These are phyloP conservation scores for Deroplatys truncata DNA, from an alignment of 2,888 invertebrate species.

Conservation along the genomic window DNA sequence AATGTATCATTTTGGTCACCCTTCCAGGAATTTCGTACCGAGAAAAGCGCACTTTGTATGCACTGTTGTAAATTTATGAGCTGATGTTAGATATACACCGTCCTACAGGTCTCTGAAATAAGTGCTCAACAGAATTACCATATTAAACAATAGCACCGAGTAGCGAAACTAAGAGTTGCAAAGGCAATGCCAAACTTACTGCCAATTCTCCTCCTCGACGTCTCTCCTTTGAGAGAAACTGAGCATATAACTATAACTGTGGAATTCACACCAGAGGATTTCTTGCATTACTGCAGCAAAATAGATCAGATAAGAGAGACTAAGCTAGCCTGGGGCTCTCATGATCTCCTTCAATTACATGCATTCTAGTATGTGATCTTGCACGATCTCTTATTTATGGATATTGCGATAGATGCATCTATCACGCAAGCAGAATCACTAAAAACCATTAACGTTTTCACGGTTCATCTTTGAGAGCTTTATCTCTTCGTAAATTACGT, in stretches of 20 bases:
- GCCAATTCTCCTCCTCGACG: not conserved
- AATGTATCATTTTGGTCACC: not conserved
- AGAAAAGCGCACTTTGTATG: not conserved
- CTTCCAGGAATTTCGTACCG: not conserved
- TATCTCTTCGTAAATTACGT: too few species aligned
- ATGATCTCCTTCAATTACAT: not conserved
- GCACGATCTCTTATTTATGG: not conserved
- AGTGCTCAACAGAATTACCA: not conserved
- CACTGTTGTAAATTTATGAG: not conserved
- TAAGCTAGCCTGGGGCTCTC: not conserved
- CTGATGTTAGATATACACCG: not conserved
- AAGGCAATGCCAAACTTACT: not conserved
- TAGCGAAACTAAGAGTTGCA: not conserved
- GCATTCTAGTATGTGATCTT: not conserved
- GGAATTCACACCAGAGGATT: not conserved
- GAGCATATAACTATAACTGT: not conserved
- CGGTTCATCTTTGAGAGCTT: not conserved
- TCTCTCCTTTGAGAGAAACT: not conserved
- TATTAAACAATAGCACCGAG: not conserved
- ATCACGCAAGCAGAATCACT: not conserved
- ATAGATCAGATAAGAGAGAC: not conserved
- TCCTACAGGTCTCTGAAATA: not conserved
- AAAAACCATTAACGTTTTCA: not conserved
- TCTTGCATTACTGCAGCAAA: not conserved
- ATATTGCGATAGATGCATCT: not conserved